phyloP scores from a whole-genome alignment of 2,113 vertebrate genomes.

The Theropithecus gelada region DNA sequence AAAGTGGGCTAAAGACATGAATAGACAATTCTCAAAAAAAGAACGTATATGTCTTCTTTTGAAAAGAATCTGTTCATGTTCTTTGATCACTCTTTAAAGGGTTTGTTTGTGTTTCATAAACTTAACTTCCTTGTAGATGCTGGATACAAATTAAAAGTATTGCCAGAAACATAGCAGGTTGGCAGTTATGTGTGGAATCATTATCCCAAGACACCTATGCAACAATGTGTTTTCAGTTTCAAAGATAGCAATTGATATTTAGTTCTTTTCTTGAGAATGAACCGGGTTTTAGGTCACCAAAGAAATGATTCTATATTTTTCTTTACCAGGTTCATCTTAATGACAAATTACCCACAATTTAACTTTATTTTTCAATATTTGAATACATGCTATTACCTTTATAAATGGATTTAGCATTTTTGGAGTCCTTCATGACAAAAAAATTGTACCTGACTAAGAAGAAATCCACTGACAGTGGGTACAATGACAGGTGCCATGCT shows the following conservation, averaged over 20 bases:
- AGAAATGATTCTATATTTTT: background rate
- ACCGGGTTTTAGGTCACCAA: background rate
- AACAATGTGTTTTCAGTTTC: background rate
- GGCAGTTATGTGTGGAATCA: background rate
- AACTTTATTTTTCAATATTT: background rate
- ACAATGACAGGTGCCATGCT: background rate
- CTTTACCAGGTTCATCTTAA: background rate
- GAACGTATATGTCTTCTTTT: no score
- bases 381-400: background rate
- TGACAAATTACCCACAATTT: background rate
- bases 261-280: background rate
- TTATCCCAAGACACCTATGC: background rate
- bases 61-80: no score
- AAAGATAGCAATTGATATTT: background rate
- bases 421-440: background rate
- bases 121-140: no score
- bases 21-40: no score
- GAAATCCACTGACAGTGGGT: slow-evolving; percentile 31
- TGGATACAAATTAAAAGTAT: background rate
- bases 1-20: no score
- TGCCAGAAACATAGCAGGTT: background rate
- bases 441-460: slow-evolving; percentile 56
- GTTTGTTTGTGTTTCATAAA: no score
- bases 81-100: no score
- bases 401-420: background rate